Conservation (phyloP, 2,113 vertebrate genomes). For the Cercocebus atys region DNA sequence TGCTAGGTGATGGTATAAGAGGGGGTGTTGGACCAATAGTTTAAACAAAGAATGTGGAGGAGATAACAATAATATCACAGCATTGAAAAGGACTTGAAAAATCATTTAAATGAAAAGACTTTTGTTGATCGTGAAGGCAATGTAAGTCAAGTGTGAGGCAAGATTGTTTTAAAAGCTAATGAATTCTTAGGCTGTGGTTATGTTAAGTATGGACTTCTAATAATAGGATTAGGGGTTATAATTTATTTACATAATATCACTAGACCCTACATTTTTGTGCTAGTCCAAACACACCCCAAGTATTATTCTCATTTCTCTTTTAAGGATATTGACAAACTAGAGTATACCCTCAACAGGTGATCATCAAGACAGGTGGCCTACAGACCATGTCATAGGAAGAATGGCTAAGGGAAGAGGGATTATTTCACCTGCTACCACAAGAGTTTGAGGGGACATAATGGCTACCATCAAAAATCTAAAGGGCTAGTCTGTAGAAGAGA, state of each 20-base stretch:
- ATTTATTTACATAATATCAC: background rate
- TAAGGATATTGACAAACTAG: constrained; percentile 7
- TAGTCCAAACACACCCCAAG: background rate
- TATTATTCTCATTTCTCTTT: constrained; percentile 20
- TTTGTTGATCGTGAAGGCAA: background rate
- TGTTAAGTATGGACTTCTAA: background rate
- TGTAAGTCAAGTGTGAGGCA: background rate
- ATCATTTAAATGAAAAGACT: background rate
- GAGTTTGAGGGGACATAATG: background rate
- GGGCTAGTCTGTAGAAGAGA: background rate
- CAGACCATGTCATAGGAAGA: background rate
- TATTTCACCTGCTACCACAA: background rate
- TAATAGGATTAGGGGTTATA: background rate
- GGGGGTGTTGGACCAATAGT: background rate
- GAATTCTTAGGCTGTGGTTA: background rate
- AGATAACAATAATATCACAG: background rate
- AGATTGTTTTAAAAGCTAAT: background rate
- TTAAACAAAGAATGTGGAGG: background rate
- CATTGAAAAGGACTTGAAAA: background rate
- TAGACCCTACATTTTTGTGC: background rate
- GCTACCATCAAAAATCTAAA: background rate
- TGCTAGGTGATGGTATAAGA: background rate
- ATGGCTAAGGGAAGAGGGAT: background rate
- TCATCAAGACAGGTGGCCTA: background rate
- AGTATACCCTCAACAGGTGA: background rate